Percentiles rank a stretch among this genome's conserved stretches.
Conservation (phyloP, 2,888 invertebrate genomes). For the Noctua fimbriata region DNA sequence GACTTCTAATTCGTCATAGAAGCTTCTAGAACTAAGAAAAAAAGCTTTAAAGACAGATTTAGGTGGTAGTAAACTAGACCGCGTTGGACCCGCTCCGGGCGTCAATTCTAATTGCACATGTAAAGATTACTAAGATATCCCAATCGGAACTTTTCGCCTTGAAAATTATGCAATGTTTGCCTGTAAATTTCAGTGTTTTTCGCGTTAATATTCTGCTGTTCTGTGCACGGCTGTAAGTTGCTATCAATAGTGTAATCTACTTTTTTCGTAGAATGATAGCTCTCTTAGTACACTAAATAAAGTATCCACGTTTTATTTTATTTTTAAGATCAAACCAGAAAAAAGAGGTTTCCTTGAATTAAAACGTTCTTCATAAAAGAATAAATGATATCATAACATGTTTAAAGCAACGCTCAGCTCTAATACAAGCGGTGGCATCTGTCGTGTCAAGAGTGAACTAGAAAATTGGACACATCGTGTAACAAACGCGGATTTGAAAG, state of each 20-base stretch:
- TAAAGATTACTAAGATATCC: constrained; percentile 59
- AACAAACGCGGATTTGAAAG: background rate
- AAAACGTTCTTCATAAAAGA: background rate
- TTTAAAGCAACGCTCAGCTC: background rate
- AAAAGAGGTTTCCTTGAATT: background rate
- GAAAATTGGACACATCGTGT: background rate
- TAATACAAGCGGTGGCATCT: constrained; percentile 25
- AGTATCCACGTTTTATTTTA: background rate
- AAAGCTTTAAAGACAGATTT: constrained; percentile 77
- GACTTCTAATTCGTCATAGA: constrained; percentile 48
- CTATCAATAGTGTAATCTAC: background rate
- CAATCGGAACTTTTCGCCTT: constrained; percentile 10
- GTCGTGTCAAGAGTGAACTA: constrained; percentile 15
- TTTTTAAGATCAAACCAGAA: background rate
- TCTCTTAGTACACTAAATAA: background rate
- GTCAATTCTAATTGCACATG: constrained; percentile 79
- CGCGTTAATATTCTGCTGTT: background rate
- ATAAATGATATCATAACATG: background rate
- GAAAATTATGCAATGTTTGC: background rate
- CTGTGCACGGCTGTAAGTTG: background rate
- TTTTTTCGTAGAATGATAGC: background rate
- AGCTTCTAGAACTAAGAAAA: constrained; percentile 28
- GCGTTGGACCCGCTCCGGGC: constrained; percentile 79
- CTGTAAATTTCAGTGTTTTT: constrained; percentile 11
- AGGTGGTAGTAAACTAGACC: constrained; percentile 78